These are phyloP conservation scores for Copidosoma floridanum DNA, from an alignment of 1,140 invertebrate species.

Conservation along the genomic window DNA sequence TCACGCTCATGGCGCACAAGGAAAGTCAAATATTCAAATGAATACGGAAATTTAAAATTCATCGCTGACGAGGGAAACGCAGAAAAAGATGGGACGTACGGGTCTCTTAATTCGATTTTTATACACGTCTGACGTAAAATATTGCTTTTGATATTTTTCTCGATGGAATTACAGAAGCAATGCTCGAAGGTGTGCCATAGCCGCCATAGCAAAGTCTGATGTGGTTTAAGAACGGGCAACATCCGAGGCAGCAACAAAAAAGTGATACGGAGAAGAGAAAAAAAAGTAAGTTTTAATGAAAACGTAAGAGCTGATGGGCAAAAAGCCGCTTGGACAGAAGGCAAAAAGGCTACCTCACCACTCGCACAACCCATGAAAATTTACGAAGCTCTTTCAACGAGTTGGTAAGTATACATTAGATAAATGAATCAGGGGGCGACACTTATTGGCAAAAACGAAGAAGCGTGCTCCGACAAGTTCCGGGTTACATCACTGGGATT, in stretches of 20 bases:
- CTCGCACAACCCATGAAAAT: slow-evolving; percentile 4
- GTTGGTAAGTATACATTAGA: not conserved
- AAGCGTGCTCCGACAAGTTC: no score
- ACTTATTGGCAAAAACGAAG: not conserved
- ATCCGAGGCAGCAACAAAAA: not conserved
- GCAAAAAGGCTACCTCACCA: no score
- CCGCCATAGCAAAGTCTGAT: no score
- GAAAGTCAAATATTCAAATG: slow-evolving; percentile 9
- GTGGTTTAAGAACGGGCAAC: no score
- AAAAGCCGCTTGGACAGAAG: no score
- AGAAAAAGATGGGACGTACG: not conserved
- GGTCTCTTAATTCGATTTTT: slow-evolving; percentile 5
- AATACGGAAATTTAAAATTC: slow-evolving; percentile 10
- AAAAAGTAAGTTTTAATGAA: no score
- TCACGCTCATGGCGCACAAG: not conserved
- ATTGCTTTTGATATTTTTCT: no score
- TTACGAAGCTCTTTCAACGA: no score
- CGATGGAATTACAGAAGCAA: no score
- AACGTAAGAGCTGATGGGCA: no score
- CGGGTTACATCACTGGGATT: no score
- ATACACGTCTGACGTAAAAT: not conserved
- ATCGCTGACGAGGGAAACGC: not conserved
- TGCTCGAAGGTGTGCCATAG: no score
- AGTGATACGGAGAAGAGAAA: not conserved
- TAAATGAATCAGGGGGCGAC: slow-evolving; percentile 1